Evolutionary conservation across 2,797 vertebrate genomes (phyloP), one percentile per base, ranked within the genome.

Genomic region (Taeniopygia guttata): DNA sequence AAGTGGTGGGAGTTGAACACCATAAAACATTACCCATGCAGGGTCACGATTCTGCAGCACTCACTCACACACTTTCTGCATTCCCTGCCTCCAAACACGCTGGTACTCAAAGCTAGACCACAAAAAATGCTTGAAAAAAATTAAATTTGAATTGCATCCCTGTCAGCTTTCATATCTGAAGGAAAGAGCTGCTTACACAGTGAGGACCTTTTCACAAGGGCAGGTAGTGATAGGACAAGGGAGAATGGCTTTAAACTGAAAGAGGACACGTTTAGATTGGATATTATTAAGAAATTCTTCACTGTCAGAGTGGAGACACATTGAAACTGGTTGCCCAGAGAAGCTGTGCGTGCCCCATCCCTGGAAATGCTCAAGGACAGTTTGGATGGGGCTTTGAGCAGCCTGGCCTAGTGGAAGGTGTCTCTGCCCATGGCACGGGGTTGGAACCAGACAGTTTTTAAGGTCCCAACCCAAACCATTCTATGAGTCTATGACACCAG

Each of bases 1-100:
- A 26, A 46, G 20, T 23, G 4, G 14, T 49, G 40, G 30, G 23
- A 86, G 43, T 32, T 21, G 36, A 82, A 18, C 1, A 1, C 11
- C 4, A 13, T n/a, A n/a, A n/a, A n/a, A n/a, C n/a, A n/a, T 34
- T 32, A 20, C 3, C 67, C 1, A 0, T 5, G 13, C 11, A 26
- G 45, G 10, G 18, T 42, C 52, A 77, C 0, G 0, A 27, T 16
- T 36, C 45, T 58, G 62, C 45, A 66, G 64, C 66, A 26, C n/a
- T 66, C 34, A 45, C 1, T 1, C 8, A 26, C 7, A 13, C 11
- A 27, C 19, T 13, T 16, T 34, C 58, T 74, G 36, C 29, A 20
- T 84, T 89, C 51, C 10, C 23, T 84, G 59, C 16, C 27, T 62
- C 51, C 36, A 68, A 66, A 73, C 11, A 15, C 1, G 0, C 40